phyloP scores from a whole-genome alignment of 2,797 vertebrate genomes.

The Toxotes lorentzi region DNA sequence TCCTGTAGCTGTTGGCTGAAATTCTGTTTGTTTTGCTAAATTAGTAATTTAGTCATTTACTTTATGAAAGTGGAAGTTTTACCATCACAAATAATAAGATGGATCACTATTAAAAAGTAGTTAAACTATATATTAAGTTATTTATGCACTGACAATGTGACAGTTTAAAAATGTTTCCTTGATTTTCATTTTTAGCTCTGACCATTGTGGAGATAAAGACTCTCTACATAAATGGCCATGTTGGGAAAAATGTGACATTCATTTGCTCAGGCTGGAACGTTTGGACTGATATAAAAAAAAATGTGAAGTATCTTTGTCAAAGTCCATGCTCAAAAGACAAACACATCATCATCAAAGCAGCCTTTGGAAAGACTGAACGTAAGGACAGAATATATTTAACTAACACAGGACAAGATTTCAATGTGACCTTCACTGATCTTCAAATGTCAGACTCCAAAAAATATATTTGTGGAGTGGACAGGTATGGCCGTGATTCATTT shows the following conservation, averaged over 20 bases:
- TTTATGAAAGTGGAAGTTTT: not conserved
- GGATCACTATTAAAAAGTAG: no score
- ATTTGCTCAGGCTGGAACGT: not conserved
- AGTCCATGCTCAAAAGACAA: not conserved
- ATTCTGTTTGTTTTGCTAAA: not conserved
- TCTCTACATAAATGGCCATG: not conserved
- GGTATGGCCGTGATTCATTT: rapidly evolving
- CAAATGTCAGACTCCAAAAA: slow-evolving; percentile 26
- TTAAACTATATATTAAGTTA: no score
- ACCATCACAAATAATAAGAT: no score
- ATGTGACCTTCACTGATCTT: slow-evolving; percentile 47
- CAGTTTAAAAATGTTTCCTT: not conserved
- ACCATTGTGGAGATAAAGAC: slow-evolving; percentile 2
- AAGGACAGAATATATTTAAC: not conserved
- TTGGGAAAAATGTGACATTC: slow-evolving; percentile 18
- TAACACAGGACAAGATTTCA: not conserved
- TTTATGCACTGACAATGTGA: not conserved
- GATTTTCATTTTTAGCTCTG: slow-evolving; percentile 28
- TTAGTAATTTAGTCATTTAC: not conserved
- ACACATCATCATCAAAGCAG: slow-evolving; percentile 38
- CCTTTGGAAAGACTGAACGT: rapidly evolving
- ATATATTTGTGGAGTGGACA: slow-evolving; percentile 41
- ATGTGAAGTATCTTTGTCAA: slow-evolving; percentile 33
- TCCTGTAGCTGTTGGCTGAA: not conserved
- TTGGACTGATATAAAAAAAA: rapidly evolving